A percentile compares a stretch with the other conserved stretches of the same genome.
phyloP scores from a whole-genome alignment of 2,113 vertebrate species.

The Mystacornis crossleyi region DNA sequence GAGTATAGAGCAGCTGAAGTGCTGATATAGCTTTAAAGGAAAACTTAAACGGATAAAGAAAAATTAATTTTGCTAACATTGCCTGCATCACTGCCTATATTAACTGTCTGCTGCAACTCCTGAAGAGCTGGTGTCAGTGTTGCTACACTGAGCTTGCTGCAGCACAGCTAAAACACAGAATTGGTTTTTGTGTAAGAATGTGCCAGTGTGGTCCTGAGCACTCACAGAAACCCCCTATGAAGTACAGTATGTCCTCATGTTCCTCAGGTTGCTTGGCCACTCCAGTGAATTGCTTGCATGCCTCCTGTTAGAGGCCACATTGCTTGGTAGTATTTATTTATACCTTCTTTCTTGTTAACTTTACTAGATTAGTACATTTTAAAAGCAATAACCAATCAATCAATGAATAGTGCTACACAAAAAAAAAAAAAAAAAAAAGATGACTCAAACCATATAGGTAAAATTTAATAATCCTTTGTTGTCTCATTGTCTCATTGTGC shows the following conservation, averaged over 20 bases:
- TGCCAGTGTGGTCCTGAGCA: background rate
- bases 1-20: background rate
- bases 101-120: background rate
- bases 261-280: no score
- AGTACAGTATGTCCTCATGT: fast-evolving
- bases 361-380: background rate
- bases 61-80: background rate
- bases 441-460: background rate
- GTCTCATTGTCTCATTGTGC: background rate
- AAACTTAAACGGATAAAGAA: background rate
- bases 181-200: background rate
- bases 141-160: background rate
- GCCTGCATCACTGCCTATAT: background rate
- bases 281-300: background rate
- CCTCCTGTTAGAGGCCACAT: no score
- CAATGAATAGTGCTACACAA: background rate
- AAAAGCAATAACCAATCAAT: background rate
- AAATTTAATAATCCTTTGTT: background rate
- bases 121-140: background rate
- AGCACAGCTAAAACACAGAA: background rate
- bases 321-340: background rate
- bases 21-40: background rate
- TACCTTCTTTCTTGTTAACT: background rate
- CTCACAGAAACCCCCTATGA: background rate
- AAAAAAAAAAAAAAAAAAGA: background rate